Evolutionary conservation across 2,888 invertebrate species (phyloP), one percentile per base, ranked within the genome.

Genomic region (Ligdia adustata): DNA sequence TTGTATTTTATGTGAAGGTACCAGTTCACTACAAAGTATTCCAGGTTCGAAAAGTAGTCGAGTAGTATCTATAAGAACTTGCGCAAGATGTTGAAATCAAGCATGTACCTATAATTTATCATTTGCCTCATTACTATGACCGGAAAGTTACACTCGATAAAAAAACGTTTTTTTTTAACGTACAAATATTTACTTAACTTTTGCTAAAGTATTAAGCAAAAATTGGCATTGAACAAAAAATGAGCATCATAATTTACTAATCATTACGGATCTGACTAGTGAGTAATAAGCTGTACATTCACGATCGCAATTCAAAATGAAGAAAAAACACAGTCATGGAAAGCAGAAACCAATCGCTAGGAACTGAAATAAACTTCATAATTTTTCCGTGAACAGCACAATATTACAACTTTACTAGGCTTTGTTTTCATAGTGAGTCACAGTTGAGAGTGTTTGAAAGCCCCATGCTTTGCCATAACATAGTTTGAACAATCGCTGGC

Each of bases 401-500:
- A 40, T 52, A 49, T 31, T 37, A 33, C 31, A 44, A 51, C 37
- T 41, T 43, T 48, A 53, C 46, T 48, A 48, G 48, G 48, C 48
- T 48, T 48, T 53, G 52, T 50, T 60, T n/a, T 45, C 29, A 13
- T 26, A 37, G 39, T 59, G 60, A 52, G 44, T 69, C 72, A 71
- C 60, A 71, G 62, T 62, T 55, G 46, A 52, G 57, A 67, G 66
- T 69, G 69, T 70, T 68, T 63, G 46, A 64, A 60, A 44, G 52
- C 60, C 45, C 52, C 58, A 57, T 60, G 59, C 57, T 56, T 60
- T 62, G 62, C 65, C 60, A 64, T 66, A 69, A 48, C 64, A 64
- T 62, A 64, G 59, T 57, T 65, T 57, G 62, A 71, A 72, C 70
- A 74, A 77, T 74, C 61, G 64, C 61, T 73, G 74, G 70, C 67